These are phyloP conservation scores for Drosophila differens DNA, from an alignment of 2,888 invertebrate genomes.

Conservation along the genomic window DNA sequence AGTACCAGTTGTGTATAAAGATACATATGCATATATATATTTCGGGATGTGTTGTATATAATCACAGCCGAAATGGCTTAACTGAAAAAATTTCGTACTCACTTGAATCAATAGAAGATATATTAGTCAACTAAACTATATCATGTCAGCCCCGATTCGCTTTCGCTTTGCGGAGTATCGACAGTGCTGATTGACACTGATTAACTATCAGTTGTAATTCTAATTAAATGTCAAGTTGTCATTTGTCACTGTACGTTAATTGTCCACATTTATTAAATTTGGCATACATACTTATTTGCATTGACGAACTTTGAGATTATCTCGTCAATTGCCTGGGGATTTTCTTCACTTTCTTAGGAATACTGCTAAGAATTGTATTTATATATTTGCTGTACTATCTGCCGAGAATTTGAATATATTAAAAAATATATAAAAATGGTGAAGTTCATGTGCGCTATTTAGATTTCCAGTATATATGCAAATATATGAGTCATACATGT, in stretches of 20 bases:
- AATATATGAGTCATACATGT: not conserved
- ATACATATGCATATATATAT: not conserved
- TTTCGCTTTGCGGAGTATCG: not conserved
- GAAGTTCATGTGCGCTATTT: not conserved
- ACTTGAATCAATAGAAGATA: not conserved
- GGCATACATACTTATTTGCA: not conserved
- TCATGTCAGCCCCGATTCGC: not conserved
- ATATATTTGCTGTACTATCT: not conserved
- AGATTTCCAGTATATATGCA: not conserved
- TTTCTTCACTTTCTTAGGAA: not conserved
- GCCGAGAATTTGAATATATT: not conserved
- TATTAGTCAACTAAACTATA: not conserved
- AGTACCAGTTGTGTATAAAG: not conserved
- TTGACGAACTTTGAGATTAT: not conserved
- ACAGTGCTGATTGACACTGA: constrained; percentile 12
- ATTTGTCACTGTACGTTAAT: constrained; percentile 5
- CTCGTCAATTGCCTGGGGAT: not conserved
- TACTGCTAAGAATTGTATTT: not conserved
- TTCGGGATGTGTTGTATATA: not conserved
- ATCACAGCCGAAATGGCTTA: not conserved
- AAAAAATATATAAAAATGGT: not conserved
- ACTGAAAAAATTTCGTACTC: not conserved
- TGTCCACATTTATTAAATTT: not conserved
- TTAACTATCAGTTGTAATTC: constrained; percentile 2
- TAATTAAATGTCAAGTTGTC: constrained; percentile 21